Base-by-base conservation (phyloP, 2,113 vertebrate species). In the Synodontis membranacea region DNA sequence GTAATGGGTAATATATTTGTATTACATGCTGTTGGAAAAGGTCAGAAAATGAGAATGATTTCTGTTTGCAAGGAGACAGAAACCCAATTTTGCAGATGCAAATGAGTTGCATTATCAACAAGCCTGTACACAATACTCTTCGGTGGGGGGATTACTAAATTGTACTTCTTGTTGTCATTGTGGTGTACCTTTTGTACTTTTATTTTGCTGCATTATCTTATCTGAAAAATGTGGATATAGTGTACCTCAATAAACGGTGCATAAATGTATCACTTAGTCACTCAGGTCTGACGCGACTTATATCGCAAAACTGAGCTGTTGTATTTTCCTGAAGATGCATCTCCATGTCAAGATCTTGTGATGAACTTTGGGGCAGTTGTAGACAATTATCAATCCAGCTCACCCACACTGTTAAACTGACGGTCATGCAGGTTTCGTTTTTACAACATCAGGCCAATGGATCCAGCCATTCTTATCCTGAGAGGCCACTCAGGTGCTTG, bases 11-110 rank as follows among this genome's bases (percentile, higher is more conserved):
- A 87, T 84, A 31, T 66, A 44, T 76, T 62, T 88, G 34, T n/a
- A 34, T 78, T 68, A 79, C 84, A 78, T 52, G 37, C 81, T 88
- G 48, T 84, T 85, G 83, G 90, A 58, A 39, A 80, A 56, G 34
- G 50, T 34, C 3, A 79, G 23, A 7, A 79, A 79, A 54, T 34
- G 19, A 56, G 4, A 80, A 34, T 76, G 28, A 76, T 46, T 76
- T 48, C 31, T 15, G 79, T 92, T 92, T 93, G 91, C 91, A 91
- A 79, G 88, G 90, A 91, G 91, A 92, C 88, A 90, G 87, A 86
- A 82, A 89, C 86, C 87, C 91, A 91, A 92, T 92, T 93, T 93
- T 70, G 90, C 86, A 81, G 82, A 93, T 92, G 88, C 90, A 93
- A 93, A 93, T 92, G 83, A 92, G 88, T 68, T 87, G 66, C 91